These are phyloP conservation scores for Coecobrya sp. DNA, from an alignment of 2,888 invertebrate species.

Conservation along the genomic window DNA sequence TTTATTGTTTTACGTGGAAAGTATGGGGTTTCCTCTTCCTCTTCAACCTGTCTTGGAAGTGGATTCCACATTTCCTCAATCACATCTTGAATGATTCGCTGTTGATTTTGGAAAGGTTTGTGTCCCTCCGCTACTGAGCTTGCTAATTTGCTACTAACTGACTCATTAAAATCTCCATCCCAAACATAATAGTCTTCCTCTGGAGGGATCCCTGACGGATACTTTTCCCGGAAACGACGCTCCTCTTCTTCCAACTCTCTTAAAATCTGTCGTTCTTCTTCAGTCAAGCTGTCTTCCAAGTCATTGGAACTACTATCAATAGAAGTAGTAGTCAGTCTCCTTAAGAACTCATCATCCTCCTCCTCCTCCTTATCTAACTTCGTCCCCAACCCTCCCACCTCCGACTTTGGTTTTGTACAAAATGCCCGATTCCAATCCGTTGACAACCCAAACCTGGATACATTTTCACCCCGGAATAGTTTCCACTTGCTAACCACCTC, in stretches of 20 bases:
- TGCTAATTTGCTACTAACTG: slow-evolving; percentile 12
- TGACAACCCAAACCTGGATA: too few relatives aligned
- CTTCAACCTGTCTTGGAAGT: slow-evolving; percentile 38
- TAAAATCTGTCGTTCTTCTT: slow-evolving; percentile 29
- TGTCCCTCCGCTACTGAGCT: slow-evolving; percentile 78
- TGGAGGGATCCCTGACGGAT: not conserved
- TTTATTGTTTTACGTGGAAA: slow-evolving; percentile 52
- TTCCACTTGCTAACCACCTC: too few relatives aligned
- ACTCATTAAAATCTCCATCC: slow-evolving; percentile 24
- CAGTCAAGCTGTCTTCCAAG: not conserved
- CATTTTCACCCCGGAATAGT: too few relatives aligned
- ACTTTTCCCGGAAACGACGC: not conserved
- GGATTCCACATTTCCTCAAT: slow-evolving; percentile 85
- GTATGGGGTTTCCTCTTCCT: slow-evolving; percentile 32
- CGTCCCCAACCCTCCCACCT: too few relatives aligned
- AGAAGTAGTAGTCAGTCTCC: too few relatives aligned
- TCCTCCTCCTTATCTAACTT: too few relatives aligned
- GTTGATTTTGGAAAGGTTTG: slow-evolving; percentile 82
- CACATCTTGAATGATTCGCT: slow-evolving; percentile 84
- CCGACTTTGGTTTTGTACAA: not conserved
- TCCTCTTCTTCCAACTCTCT: slow-evolving; percentile 59
- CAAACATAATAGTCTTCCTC: slow-evolving; percentile 39
- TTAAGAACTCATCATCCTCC: too few relatives aligned
- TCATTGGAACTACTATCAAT: too few relatives aligned
- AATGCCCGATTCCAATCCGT: not conserved